A percentile compares a stretch with the other conserved stretches of the same genome.
These are phyloP conservation scores for Ruditapes philippinarum DNA, from an alignment of 1,140 invertebrate genomes.

Conservation along the genomic window DNA sequence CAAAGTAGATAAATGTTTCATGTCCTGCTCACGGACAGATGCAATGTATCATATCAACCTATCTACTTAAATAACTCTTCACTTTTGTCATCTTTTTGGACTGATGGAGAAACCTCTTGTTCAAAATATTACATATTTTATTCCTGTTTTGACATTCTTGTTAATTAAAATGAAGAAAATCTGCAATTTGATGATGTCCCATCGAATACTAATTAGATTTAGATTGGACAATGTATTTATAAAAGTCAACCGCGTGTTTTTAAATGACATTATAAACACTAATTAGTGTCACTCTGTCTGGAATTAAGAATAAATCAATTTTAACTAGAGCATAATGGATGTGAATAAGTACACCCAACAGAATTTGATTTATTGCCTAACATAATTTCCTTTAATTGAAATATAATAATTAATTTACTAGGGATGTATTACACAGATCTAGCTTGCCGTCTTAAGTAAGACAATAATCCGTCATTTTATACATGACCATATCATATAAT, in stretches of 20 bases:
- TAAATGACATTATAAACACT: slow-evolving; percentile 36
- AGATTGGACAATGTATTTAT: slow-evolving; percentile 48
- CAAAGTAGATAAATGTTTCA: slow-evolving; percentile 17
- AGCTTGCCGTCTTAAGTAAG: too few species aligned
- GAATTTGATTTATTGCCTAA: slow-evolving; percentile 9
- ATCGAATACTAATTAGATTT: slow-evolving; percentile 58
- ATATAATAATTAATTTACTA: background rate
- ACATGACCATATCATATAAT: background rate
- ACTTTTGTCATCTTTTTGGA: slow-evolving; percentile 16
- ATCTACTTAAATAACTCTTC: background rate
- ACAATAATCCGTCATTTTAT: too few species aligned
- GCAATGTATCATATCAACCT: background rate
- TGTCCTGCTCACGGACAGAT: background rate
- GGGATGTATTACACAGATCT: background rate
- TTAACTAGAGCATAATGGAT: slow-evolving; percentile 57
- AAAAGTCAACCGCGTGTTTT: slow-evolving; percentile 44
- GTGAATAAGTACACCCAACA: slow-evolving; percentile 10
- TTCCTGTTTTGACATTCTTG: slow-evolving; percentile 34
- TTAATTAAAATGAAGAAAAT: slow-evolving; percentile 27
- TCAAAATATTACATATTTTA: slow-evolving; percentile 34
- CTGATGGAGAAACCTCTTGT: background rate
- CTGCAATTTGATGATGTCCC: slow-evolving; percentile 30
- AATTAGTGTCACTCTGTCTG: slow-evolving; percentile 37
- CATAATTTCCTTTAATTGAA: slow-evolving; percentile 44
- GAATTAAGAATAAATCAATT: slow-evolving; percentile 31